Percentiles rank a stretch among this genome's conserved stretches.
Conservation (phyloP, 2,113 vertebrate genomes). For the Triplophysa dalaica region DNA sequence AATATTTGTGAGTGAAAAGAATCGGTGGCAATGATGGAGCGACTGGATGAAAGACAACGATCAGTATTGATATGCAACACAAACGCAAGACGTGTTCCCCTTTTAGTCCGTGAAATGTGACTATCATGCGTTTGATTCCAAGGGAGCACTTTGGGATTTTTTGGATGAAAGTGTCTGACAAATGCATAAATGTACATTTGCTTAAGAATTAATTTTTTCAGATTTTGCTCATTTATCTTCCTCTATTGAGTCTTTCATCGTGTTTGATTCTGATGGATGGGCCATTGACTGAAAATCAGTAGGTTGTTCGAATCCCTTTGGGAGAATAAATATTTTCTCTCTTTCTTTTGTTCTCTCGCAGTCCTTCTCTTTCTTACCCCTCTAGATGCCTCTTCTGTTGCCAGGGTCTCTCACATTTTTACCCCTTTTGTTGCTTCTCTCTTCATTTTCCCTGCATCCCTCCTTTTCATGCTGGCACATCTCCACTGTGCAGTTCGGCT, state of each 20-base stretch:
- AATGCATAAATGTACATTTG: too few relatives aligned
- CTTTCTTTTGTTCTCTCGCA: constrained; percentile 36
- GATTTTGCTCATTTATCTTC: not conserved
- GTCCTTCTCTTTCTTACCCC: constrained; percentile 12
- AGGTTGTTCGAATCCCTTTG: constrained; percentile 54
- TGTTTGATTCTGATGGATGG: constrained; percentile 44
- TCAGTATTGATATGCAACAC: constrained; percentile 26
- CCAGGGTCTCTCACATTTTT: not conserved
- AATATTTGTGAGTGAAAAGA: constrained; percentile 30
- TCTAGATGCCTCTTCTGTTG: constrained; percentile 22
- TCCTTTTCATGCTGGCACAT: constrained; percentile 47
- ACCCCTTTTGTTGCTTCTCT: not conserved
- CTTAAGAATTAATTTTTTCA: not conserved
- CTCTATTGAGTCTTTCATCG: constrained; percentile 42
- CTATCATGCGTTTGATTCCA: too few relatives aligned
- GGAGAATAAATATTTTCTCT: constrained; percentile 46
- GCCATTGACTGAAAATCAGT: constrained; percentile 56
- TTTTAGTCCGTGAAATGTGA: too few relatives aligned
- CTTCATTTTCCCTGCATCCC: constrained; percentile 3
- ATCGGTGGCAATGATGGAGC: constrained; percentile 5
- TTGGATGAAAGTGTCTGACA: too few relatives aligned
- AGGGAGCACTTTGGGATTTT: too few relatives aligned
- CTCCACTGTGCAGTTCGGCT: constrained; percentile 48
- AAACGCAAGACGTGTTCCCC: too few relatives aligned
- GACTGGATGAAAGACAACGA: constrained; percentile 3